Percentiles rank a stretch among this genome's conserved stretches.
These are phyloP conservation scores for Campoletis sonorensis DNA, from an alignment of 1,140 invertebrate genomes.

Conservation along the genomic window DNA sequence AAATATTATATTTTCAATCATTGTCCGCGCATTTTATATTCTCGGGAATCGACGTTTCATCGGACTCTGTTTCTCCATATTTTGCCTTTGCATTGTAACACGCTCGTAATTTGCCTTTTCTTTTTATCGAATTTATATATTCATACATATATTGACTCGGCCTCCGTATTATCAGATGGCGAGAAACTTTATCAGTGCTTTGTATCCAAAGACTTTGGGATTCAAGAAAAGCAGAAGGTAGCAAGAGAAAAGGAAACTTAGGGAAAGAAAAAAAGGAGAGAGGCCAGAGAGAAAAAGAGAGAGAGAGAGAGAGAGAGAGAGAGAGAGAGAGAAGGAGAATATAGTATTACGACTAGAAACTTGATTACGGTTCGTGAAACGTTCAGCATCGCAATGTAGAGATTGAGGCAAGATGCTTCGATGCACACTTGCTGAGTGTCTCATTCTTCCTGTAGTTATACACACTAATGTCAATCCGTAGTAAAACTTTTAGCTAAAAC, in stretches of 20 bases:
- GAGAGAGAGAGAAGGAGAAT: background rate
- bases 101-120: background rate
- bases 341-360: conserved; percentile 44
- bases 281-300: no score
- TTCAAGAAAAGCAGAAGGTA: conserved; percentile 38
- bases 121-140: background rate
- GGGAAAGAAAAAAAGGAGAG: background rate
- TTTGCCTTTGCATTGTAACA: background rate
- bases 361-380: conserved; percentile 39
- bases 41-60: no score
- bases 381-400: conserved; percentile 29
- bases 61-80: no score
- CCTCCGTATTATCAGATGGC: conserved; percentile 16
- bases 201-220: conserved; percentile 9
- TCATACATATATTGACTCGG: conserved; percentile 22
- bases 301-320: background rate
- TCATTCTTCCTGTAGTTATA: conserved; percentile 36
- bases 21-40: no score
- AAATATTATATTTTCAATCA: no score
- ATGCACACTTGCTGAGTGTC: conserved; percentile 27
- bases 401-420: conserved; percentile 25
- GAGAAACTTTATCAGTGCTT: conserved; percentile 9
- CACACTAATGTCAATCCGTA: background rate
- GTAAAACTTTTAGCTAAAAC: conserved; percentile 26
- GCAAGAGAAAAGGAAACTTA: conserved; percentile 10